A percentile compares a stretch with the other conserved stretches of the same genome.
These are phyloP conservation scores for Coracias cyanogaster DNA, from an alignment of 2,797 vertebrate genomes.

Conservation along the genomic window DNA sequence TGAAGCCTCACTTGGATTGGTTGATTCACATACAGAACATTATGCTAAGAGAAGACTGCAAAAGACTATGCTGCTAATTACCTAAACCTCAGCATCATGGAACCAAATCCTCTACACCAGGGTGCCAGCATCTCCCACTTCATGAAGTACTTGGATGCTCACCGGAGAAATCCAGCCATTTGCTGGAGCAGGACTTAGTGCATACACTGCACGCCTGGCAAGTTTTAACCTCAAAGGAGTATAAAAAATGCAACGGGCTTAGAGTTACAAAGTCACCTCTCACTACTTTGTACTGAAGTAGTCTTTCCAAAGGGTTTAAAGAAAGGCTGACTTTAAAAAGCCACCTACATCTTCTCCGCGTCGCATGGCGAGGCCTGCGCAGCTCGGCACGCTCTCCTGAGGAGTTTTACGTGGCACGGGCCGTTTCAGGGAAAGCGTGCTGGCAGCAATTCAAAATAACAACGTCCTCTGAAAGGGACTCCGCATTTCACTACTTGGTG, in stretches of 20 bases:
- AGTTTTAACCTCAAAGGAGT: neutral
- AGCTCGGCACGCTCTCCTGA: neutral
- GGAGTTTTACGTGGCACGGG: neutral
- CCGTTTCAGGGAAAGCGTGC: neutral
- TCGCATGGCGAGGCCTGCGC: neutral
- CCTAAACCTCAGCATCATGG: neutral
- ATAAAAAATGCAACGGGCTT: neutral
- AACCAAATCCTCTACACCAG: no score
- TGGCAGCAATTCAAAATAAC: neutral
- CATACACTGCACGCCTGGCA: neutral
- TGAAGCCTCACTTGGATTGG: neutral
- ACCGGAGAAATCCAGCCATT: neutral
- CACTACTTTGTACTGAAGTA: neutral
- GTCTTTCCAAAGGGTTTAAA: neutral
- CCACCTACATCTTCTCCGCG: neutral
- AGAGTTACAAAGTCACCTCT: neutral
- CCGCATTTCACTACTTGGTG: neutral
- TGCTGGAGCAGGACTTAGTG: neutral
- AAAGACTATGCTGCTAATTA: no score
- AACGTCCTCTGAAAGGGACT: neutral
- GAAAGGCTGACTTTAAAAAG: neutral
- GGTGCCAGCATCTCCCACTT: accelerated
- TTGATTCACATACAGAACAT: accelerated
- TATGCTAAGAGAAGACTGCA: neutral
- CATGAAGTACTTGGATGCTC: neutral